Evolutionary conservation across 2,797 vertebrate species (phyloP), one percentile per base, ranked within the genome.

Genomic region (Telmatherina bonti): DNA sequence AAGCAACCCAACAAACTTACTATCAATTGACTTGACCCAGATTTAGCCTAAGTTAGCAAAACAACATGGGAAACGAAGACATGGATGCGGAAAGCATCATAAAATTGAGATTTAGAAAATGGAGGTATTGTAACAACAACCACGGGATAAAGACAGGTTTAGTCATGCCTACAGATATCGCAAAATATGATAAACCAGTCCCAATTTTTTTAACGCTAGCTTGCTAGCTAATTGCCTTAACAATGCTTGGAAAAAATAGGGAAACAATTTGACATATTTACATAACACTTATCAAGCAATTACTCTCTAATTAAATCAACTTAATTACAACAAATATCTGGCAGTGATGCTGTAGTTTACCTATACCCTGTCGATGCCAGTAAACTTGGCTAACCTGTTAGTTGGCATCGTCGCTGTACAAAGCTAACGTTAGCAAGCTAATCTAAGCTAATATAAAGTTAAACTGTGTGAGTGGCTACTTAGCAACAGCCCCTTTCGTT

Each of bases 391-490:
- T 82, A 81, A 66, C 70, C 62, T 66, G 70, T 33, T 60, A 36
- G 67, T 87, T 87, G 88, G 81, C 85, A 33, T 51, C 24, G 62
- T 66, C 70, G 66, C 52, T 1, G 24, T 54, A 13, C 30, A 26
- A 24, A 49, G 89, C 84, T 90, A 87, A 66, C 72, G 71, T 65
- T 88, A 90, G 88, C 90, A 9, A 57, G 79, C 76, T 67, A 61
- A 66, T 33, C 43, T 68, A 24, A 49, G 84, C 83, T 90, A 78
- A 83, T 78, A 78, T 77, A 86, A 91, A 91, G 90, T 90, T 90
- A 6, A 64, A 64, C 59, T 61, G 30, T 59, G 30, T 59, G 57
- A 76, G 47, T 24, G 41, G 72, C 76, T 85, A 68, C 65, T 86
- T 85, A 75, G 72, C 73, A 8, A 26, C 62, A 41, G 67, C 6